These are phyloP conservation scores for Taurulus bubalis DNA, from an alignment of 2,113 vertebrate genomes.

Conservation along the genomic window DNA sequence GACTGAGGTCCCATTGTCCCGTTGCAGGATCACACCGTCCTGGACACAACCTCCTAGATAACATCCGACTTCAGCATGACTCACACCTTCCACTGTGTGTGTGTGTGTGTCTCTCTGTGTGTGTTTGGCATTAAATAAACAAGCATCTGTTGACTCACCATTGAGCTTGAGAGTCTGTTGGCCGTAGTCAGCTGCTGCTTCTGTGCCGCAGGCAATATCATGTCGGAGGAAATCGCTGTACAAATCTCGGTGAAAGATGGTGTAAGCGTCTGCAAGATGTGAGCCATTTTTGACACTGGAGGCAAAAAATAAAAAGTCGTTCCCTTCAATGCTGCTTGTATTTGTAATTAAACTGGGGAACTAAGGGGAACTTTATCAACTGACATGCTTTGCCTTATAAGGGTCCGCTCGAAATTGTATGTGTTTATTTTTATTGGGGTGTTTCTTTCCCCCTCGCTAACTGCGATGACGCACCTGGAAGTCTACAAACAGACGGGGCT, in stretches of 20 bases:
- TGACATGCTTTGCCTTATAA: slow-evolving; percentile 33
- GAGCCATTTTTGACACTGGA: slow-evolving; percentile 37
- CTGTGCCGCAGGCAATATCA: not conserved
- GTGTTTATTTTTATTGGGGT: slow-evolving; percentile 34
- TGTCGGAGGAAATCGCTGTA: not conserved
- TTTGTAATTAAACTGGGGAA: slow-evolving; percentile 31
- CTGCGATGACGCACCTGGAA: slow-evolving; percentile 29
- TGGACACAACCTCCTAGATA: slow-evolving; percentile 41
- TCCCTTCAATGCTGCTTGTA: slow-evolving; percentile 14
- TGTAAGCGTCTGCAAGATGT: slow-evolving; percentile 20
- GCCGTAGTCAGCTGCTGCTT: slow-evolving; percentile 49
- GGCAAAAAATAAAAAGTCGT: not conserved
- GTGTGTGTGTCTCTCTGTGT: slow-evolving; percentile 68
- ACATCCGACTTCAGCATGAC: slow-evolving; percentile 58
- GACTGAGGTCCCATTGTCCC: slow-evolving; percentile 43
- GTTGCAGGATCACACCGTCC: not conserved
- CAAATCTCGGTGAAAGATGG: not conserved
- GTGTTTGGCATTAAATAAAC: slow-evolving; percentile 57
- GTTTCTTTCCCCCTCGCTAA: not conserved
- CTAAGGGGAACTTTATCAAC: slow-evolving; percentile 4
- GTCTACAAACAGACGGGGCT: slow-evolving; percentile 59
- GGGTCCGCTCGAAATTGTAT: not conserved
- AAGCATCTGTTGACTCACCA: slow-evolving; percentile 60
- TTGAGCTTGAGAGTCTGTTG: slow-evolving; percentile 32
- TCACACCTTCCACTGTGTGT: slow-evolving; percentile 58